Evolutionary conservation across 1,140 invertebrate species (phyloP).

Genomic region (Lordiphosa mommai): DNA sequence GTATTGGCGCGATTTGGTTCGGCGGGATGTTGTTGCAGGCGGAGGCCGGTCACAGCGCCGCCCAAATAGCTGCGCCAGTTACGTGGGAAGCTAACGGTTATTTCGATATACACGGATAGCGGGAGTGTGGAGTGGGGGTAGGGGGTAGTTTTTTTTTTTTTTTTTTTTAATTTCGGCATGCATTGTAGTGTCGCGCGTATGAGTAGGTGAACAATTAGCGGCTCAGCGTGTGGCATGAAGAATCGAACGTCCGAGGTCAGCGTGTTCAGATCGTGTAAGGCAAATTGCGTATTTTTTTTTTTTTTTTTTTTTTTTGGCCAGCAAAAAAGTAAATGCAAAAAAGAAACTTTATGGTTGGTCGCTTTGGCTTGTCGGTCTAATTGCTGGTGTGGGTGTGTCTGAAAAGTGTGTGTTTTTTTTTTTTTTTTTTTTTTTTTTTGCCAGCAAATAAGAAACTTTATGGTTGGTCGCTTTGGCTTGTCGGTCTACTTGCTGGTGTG

Average conservation of each 20-base stretch:
- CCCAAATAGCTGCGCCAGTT: constrained; percentile 66
- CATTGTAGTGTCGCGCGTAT: neutral
- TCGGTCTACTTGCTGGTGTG: constrained; percentile 18
- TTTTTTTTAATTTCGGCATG: neutral
- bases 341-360: constrained; percentile 69
- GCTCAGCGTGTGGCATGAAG: neutral
- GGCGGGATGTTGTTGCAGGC: constrained; percentile 32
- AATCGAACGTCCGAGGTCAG: constrained; percentile 33
- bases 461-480: constrained; percentile 48
- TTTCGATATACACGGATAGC: constrained; percentile 23
- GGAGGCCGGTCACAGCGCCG: constrained; percentile 48
- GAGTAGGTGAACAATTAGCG: constrained; percentile 11
- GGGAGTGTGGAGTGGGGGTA: constrained; percentile 12
- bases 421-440: constrained; percentile 22
- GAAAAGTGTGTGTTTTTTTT: constrained; percentile 15
- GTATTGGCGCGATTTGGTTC: constrained; percentile 73
- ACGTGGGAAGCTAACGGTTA: constrained; percentile 65
- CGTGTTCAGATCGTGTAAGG: constrained; percentile 17
- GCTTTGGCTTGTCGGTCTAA: constrained; percentile 24
- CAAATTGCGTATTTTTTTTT: constrained; percentile 21
- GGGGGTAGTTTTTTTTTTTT: neutral
- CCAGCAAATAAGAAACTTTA: constrained; percentile 72
- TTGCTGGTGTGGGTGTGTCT: constrained; percentile 17
- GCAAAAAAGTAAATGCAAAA: constrained; percentile 74
- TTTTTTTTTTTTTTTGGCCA: constrained; percentile 30